A percentile compares a stretch with the other conserved stretches of the same genome.
Evolutionary conservation across 1,140 invertebrate species (phyloP).

Genomic region (Metaphire vulgaris): DNA sequence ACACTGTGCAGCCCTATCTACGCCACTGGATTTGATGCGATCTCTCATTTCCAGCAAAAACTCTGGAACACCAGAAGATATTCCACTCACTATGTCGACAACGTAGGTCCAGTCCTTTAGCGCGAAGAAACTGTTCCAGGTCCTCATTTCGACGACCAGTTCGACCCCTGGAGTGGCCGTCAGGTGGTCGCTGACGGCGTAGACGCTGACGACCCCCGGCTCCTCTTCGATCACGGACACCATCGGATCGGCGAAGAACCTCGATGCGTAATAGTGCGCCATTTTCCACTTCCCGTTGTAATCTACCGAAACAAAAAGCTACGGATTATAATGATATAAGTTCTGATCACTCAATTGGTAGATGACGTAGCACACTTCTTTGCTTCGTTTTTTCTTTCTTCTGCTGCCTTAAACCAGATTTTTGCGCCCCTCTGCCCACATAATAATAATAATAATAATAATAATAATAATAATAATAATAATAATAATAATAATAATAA

Average conservation of each 20-base stretch:
- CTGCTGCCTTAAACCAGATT: too few relatives aligned
- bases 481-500: too few relatives aligned
- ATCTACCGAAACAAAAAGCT: constrained; percentile 64
- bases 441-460: too few relatives aligned
- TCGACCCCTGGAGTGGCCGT: background rate
- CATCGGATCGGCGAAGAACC: constrained; percentile 72
- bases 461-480: too few relatives aligned
- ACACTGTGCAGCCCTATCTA: background rate
- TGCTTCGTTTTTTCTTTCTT: too few relatives aligned
- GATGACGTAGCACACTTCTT: too few relatives aligned
- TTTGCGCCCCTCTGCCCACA: too few relatives aligned
- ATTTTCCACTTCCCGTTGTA: constrained; percentile 79
- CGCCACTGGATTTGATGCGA: background rate
- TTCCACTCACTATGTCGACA: background rate
- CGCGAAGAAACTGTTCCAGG: background rate
- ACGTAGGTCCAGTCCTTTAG: background rate
- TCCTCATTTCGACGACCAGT: background rate
- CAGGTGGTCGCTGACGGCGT: background rate
- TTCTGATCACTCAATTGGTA: too few relatives aligned
- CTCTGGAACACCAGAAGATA: too few relatives aligned
- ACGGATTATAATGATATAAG: too few relatives aligned
- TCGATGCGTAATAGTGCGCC: constrained; percentile 77
- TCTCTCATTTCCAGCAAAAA: background rate
- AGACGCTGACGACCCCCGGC: background rate
- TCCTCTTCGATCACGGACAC: constrained; percentile 47